Percentiles rank a stretch among this genome's conserved stretches.
Conservation (phyloP, 2,888 invertebrate genomes). For the Drosophila planitibia region DNA sequence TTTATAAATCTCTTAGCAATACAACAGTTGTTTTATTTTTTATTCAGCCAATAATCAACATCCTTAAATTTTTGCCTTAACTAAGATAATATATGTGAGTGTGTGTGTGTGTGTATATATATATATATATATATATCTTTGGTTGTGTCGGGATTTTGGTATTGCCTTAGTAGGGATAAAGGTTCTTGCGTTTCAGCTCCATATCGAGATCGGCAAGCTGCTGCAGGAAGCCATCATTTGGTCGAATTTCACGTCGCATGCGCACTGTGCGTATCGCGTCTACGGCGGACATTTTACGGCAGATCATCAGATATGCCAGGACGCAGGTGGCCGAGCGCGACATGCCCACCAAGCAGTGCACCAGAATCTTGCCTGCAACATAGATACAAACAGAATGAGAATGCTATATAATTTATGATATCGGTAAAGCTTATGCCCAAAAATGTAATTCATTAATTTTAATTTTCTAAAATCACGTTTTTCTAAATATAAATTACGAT, state of each 20-base stretch:
- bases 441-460: too few species aligned
- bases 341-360: conserved; percentile 93
- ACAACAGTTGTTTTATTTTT: conserved; percentile 27
- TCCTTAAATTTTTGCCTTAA: conserved; percentile 15
- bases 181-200: conserved; percentile 87
- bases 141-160: conserved; percentile 47
- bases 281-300: conserved; percentile 90
- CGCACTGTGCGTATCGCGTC: conserved; percentile 91
- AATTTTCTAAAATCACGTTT: not conserved
- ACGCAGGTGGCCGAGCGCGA: conserved; percentile 93
- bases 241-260: conserved; percentile 90
- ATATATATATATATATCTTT: conserved; percentile 26
- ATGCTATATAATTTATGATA: not conserved
- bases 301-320: conserved; percentile 93
- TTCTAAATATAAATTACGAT: not conserved
- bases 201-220: conserved; percentile 90
- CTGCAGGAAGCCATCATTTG: conserved; percentile 92
- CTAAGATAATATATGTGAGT: conserved; percentile 23
- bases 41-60: conserved; percentile 38
- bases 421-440: not conserved
- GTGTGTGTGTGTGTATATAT: conserved; percentile 7
- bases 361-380: conserved; percentile 89
- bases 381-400: not conserved
- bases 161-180: conserved; percentile 80
- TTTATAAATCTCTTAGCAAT: conserved; percentile 25